A percentile compares a stretch with the other conserved stretches of the same genome.
phyloP scores from a whole-genome alignment of 2,888 invertebrate genomes.

The Diaphora mendica region DNA sequence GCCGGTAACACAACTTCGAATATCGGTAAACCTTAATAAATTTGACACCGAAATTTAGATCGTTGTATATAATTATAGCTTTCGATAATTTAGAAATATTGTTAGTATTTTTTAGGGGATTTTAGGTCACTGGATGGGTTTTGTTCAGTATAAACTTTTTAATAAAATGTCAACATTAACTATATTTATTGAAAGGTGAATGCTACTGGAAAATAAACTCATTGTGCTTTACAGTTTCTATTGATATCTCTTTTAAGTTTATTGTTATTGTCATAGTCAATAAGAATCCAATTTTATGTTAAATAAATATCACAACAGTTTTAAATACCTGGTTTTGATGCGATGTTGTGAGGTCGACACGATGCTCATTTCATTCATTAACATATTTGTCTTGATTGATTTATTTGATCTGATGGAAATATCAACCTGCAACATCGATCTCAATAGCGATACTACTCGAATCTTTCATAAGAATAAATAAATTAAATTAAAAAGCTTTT shows the following conservation, averaged over 20 bases:
- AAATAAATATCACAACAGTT: too few relatives aligned
- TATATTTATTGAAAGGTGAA: not conserved
- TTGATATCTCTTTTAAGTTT: too few relatives aligned
- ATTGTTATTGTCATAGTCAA: too few relatives aligned
- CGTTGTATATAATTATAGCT: conserved; percentile 42
- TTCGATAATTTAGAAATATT: conserved; percentile 47
- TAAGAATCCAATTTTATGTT: too few relatives aligned
- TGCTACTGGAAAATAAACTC: not conserved
- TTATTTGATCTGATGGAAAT: too few relatives aligned
- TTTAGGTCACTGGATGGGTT: conserved; percentile 18
- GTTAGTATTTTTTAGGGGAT: conserved; percentile 14
- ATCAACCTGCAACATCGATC: too few relatives aligned
- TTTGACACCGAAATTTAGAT: conserved; percentile 47
- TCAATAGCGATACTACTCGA: too few relatives aligned
- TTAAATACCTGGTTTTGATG: not conserved
- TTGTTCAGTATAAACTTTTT: not conserved
- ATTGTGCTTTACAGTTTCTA: not conserved
- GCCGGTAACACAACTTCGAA: conserved; percentile 49
- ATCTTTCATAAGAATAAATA: too few relatives aligned
- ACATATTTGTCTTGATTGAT: too few relatives aligned
- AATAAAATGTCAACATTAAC: not conserved
- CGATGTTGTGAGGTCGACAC: not conserved
- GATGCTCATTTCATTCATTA: too few relatives aligned
- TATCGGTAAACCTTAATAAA: conserved; percentile 53
- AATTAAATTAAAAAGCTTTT: too few relatives aligned